phyloP scores from a whole-genome alignment of 2,888 invertebrate genomes.

The Eueremaeus valkanovi region DNA sequence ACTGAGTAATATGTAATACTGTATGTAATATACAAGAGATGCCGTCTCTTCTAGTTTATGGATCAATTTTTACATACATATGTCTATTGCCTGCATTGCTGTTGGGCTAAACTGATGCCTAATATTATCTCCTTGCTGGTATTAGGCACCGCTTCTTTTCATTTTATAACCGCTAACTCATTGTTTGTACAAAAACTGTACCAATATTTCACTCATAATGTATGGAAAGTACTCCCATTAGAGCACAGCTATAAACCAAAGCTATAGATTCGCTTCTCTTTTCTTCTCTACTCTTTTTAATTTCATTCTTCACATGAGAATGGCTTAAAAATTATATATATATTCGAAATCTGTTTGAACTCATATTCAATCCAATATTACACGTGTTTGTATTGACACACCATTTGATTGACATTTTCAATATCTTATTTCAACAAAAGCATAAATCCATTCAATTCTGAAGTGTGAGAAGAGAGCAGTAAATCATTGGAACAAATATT shows the following conservation, averaged over 20 bases:
- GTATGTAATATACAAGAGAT: neutral
- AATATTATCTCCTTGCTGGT: conserved; percentile 14
- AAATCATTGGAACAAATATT: neutral
- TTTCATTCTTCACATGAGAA: conserved; percentile 20
- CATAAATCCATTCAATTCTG: neutral
- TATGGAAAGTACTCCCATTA: conserved; percentile 28
- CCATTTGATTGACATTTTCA: conserved; percentile 20
- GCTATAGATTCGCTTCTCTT: too few species aligned
- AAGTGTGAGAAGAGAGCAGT: neutral
- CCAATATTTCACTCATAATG: conserved; percentile 34
- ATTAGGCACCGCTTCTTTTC: conserved; percentile 26
- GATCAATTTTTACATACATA: conserved; percentile 29
- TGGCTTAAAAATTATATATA: neutral
- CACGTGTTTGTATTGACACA: conserved; percentile 22
- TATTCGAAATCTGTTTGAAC: neutral
- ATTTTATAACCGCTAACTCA: conserved; percentile 36
- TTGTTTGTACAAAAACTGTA: conserved; percentile 27
- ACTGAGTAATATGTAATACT: neutral
- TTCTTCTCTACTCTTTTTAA: neutral
- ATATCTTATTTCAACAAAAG: neutral
- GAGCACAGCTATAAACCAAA: conserved; percentile 4
- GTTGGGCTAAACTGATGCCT: conserved; percentile 24
- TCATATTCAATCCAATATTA: neutral
- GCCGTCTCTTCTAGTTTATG: conserved; percentile 5
- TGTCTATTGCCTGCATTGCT: neutral